phyloP scores from a whole-genome alignment of 2,797 vertebrate species.

The Takifugu rubripes region DNA sequence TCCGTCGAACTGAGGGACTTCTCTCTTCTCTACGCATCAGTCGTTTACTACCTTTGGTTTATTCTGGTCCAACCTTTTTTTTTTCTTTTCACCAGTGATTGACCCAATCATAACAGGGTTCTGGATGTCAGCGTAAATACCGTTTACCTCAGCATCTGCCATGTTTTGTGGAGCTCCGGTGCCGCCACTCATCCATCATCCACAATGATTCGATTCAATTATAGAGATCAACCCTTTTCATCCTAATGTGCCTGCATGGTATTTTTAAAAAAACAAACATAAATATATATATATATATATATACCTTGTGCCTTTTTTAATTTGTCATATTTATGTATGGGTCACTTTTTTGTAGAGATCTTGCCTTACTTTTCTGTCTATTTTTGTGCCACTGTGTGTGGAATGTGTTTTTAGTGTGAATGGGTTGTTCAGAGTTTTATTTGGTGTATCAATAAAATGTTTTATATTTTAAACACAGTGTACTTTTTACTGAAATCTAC shows the following conservation, averaged over 20 bases:
- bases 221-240: conserved; percentile 59
- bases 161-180: conserved; percentile 24
- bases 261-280: conserved; percentile 36
- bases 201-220: conserved; percentile 28
- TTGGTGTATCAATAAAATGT: conserved; percentile 67
- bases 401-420: conserved; percentile 63
- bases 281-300: conserved; percentile 49
- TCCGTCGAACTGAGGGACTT: background rate
- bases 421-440: conserved; percentile 66
- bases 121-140: conserved; percentile 26
- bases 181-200: conserved; percentile 7
- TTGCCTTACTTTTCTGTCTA: conserved; percentile 71
- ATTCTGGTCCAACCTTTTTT: conserved; percentile 14
- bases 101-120: background rate
- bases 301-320: conserved; percentile 74
- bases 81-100: conserved; percentile 52
- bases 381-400: conserved; percentile 63
- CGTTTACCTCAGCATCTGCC: conserved; percentile 53
- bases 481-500: too few relatives aligned
- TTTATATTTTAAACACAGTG: conserved; percentile 48
- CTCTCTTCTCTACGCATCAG: conserved; percentile 20
- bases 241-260: conserved; percentile 73
- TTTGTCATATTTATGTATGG: conserved; percentile 65
- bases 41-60: conserved; percentile 14
- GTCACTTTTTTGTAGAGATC: conserved; percentile 63